A percentile compares a stretch with the other conserved stretches of the same genome.
Conservation (phyloP, 1,140 invertebrate species). For the Triops longicaudatus region DNA sequence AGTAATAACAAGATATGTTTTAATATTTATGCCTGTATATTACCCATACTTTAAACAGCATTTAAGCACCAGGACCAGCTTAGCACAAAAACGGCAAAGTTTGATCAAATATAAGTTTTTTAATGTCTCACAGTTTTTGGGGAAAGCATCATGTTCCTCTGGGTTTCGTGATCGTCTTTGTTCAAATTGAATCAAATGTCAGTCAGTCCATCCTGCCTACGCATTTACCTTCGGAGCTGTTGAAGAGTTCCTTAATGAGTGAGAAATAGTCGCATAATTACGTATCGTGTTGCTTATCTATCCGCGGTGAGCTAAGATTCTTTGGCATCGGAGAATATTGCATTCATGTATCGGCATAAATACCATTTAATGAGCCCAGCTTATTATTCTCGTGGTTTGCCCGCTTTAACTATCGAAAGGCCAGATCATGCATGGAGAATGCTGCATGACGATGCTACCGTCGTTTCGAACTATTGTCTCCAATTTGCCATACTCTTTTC, state of each 20-base stretch:
- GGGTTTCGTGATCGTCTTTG: no score
- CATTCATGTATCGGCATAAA: background rate
- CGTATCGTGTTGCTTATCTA: background rate
- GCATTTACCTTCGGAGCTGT: background rate
- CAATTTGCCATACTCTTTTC: background rate
- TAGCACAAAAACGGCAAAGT: no score
- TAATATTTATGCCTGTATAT: no score
- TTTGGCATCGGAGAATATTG: background rate
- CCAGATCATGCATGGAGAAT: background rate
- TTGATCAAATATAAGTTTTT: no score
- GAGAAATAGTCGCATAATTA: background rate
- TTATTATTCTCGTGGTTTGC: background rate
- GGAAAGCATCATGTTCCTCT: no score
- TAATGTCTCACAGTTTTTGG: no score
- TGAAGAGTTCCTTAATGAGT: background rate
- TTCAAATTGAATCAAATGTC: background rate
- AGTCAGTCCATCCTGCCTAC: background rate
- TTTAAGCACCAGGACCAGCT: no score
- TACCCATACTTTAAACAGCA: no score
- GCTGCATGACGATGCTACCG: background rate
- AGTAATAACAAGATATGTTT: no score
- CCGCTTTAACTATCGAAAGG: background rate
- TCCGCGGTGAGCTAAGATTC: background rate
- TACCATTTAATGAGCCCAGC: background rate
- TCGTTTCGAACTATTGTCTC: background rate